Evolutionary conservation across 2,113 vertebrate species (phyloP).

Genomic region (Thalassarche chlororhynchos): DNA sequence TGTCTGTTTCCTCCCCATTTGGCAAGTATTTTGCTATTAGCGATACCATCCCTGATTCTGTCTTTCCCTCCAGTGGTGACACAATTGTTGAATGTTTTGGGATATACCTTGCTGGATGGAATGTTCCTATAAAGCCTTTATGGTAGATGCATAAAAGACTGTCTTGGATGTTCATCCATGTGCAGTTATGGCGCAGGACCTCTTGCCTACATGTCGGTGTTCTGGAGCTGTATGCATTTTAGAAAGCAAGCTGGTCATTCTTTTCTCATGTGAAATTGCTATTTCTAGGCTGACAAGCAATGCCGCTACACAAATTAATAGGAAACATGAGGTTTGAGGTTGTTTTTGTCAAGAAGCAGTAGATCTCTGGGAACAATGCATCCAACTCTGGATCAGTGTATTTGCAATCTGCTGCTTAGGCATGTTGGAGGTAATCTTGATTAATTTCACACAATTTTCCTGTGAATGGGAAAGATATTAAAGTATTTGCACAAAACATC

Average conservation of each 20-base stretch:
- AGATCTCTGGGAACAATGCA: neutral
- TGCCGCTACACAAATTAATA: neutral
- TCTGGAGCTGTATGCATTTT: neutral
- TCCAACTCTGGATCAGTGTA: neutral
- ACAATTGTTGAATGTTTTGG: neutral
- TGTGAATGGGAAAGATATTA: neutral
- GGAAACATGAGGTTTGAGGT: neutral
- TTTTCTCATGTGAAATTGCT: neutral
- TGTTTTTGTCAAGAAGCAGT: neutral
- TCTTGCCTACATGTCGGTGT: neutral
- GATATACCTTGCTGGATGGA: neutral
- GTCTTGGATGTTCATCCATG: neutral
- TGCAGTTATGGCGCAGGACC: neutral
- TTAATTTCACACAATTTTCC: neutral
- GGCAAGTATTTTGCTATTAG: neutral
- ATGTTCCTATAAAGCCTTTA: neutral
- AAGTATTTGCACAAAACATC: neutral
- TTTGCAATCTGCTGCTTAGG: neutral
- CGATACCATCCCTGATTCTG: neutral
- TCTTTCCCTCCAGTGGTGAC: neutral
- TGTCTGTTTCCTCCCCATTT: neutral
- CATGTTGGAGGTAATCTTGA: neutral
- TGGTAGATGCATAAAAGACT: neutral
- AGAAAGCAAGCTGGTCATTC: neutral
- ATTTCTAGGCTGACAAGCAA: neutral